Evolutionary conservation across 2,888 invertebrate genomes (phyloP), one percentile per base, ranked within the genome.

Genomic region (Melanophora roralis): DNA sequence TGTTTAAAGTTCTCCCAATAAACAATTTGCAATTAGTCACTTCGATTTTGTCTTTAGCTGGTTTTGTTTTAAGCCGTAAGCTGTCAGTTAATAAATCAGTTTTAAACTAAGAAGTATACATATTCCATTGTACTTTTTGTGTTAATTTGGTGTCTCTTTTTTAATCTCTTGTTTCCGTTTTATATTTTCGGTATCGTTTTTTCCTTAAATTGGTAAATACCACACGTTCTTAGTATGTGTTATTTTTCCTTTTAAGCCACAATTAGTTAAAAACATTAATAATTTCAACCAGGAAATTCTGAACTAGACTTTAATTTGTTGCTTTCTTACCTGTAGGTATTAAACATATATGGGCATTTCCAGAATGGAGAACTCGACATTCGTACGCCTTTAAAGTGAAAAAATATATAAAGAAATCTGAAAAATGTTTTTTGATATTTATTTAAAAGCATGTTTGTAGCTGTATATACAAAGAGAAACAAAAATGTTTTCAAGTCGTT

Each of bases 71-170:
- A 57, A 47, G 72, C 73, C 80, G 68, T 68, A 68, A 77, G 77
- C 77, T 73, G 72, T 64, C 69, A 59, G 68, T 81, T 79, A 81
- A 81, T 75, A 76, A 81, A 75, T 81, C 67, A 78, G 57, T 79
- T 64, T 69, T 69, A 36, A 19, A 14, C 43, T 51, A 45, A 65
- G 32, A 21, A 67, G 23, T 5, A 27, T 27, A 3, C 27, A 27
- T 27, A 27, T 27, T 27, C 6, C 6, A 6, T 3, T 27, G 6
- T 27, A 27, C 19, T 8, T 8, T n/a, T 34, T 68, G 14, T 51
- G 59, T 67, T 45, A 45, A 49, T 71, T 68, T 73, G 68, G 34
- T 73, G 36, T 62, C 68, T 51, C 73, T 78, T 81, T n/a, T n/a
- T 69, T 55, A 81, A 69, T 75, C 64, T 64, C 49, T 64, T 67